These are phyloP conservation scores for Criorhina ranunculi DNA, from an alignment of 2,888 invertebrate species.

Conservation along the genomic window DNA sequence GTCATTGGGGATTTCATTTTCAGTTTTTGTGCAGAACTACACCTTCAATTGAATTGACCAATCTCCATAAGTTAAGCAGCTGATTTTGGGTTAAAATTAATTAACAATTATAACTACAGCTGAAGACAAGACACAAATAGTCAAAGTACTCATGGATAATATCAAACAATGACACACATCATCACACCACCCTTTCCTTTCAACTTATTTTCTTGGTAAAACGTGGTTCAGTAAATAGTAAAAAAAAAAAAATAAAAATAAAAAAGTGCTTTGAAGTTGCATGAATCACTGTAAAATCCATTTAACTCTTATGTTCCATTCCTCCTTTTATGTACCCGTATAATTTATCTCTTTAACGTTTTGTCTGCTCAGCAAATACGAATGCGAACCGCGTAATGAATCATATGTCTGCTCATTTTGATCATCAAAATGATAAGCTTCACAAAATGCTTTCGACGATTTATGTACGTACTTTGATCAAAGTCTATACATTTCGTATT, in stretches of 20 bases:
- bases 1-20: too few relatives aligned
- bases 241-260: too few relatives aligned
- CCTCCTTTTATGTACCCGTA: not conserved
- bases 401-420: slow-evolving; percentile 4
- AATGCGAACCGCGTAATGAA: not conserved
- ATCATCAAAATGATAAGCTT: not conserved
- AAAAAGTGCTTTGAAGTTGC: not conserved
- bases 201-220: not conserved
- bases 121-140: too few relatives aligned
- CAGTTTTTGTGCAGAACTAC: too few relatives aligned
- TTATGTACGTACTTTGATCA: not conserved
- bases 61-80: too few relatives aligned
- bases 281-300: slow-evolving; percentile 11
- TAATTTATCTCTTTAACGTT: slow-evolving; percentile 1
- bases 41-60: too few relatives aligned
- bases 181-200: slow-evolving; percentile 14
- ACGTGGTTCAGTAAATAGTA: not conserved
- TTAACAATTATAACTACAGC: too few relatives aligned
- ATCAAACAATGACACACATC: not conserved
- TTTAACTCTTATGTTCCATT: not conserved
- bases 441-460: not conserved
- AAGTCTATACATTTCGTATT: not conserved
- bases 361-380: not conserved
- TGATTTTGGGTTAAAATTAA: too few relatives aligned
- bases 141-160: too few relatives aligned